phyloP scores from a whole-genome alignment of 2,888 invertebrate species.

The Cosmia trapezina region DNA sequence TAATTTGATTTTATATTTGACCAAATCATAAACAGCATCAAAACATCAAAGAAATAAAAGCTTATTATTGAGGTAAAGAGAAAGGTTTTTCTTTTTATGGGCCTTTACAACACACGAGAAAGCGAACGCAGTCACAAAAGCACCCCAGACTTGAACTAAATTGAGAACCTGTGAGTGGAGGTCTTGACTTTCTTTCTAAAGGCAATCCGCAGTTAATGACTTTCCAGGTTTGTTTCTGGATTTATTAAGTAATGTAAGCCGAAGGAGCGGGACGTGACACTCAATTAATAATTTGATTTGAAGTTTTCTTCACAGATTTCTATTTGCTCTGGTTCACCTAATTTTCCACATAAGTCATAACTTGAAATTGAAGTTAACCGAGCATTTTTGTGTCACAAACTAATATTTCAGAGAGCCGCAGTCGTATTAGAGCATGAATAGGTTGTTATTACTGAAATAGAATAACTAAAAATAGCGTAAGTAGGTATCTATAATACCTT shows the following conservation, averaged over 20 bases:
- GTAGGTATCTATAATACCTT: neutral
- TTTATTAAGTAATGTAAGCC: slow-evolving; percentile 84
- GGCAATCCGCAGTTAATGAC: slow-evolving; percentile 82
- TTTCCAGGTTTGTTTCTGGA: slow-evolving; percentile 78
- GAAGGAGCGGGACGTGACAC: slow-evolving; percentile 79
- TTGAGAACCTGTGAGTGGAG: slow-evolving; percentile 81
- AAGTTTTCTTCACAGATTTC: slow-evolving; percentile 75
- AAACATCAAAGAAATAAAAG: slow-evolving; percentile 53
- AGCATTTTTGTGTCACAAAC: slow-evolving; percentile 11
- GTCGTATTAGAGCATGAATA: slow-evolving; percentile 3
- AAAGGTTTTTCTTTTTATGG: slow-evolving; percentile 69
- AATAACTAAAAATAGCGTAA: neutral
- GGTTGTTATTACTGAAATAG: slow-evolving; percentile 12
- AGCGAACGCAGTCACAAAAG: slow-evolving; percentile 73
- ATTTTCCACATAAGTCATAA: slow-evolving; percentile 46
- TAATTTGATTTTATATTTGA: slow-evolving; percentile 27
- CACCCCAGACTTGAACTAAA: slow-evolving; percentile 78
- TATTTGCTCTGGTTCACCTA: slow-evolving; percentile 58
- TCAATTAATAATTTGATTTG: slow-evolving; percentile 85
- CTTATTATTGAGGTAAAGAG: slow-evolving; percentile 68
- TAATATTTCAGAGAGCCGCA: slow-evolving; percentile 7
- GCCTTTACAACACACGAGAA: slow-evolving; percentile 74
- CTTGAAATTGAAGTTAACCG: slow-evolving; percentile 39
- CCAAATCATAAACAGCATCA: slow-evolving; percentile 1
- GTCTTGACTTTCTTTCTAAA: slow-evolving; percentile 82